Evolutionary conservation across 1,140 invertebrate genomes (phyloP), one percentile per base, ranked within the genome.

Genomic region (Temnothorax curvispinosus): DNA sequence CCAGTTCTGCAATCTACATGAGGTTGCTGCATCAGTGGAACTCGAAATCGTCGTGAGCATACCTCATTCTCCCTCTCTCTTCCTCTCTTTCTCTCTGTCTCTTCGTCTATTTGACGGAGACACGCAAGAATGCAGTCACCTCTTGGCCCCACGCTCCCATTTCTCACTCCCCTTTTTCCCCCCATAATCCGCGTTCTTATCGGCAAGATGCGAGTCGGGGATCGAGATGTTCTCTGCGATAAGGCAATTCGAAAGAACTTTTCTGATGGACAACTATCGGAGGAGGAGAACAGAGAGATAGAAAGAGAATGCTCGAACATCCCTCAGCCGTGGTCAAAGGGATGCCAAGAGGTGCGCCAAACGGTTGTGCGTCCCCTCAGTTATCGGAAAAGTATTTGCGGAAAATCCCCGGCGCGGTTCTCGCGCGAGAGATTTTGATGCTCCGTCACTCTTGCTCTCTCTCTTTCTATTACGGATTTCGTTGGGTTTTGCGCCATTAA

Each of bases 351-450:
- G 5, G 38, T 50, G 47, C 32, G 11, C 60, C 60, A 52, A 77
- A 77, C 32, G 38, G 38, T 11, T 38, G 27, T 52, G 50, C 80
- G 52, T 35, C 65, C 35, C 65, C 65, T 41, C 65, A 11, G 67
- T 44, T 84, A 84, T 84, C 52, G 80, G 80, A 84, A 84, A 84
- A 84, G 80, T 84, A 84, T 84, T 84, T 75, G 41, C 69, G 32
- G 80, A 47, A 84, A 84, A 84, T 84, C 80, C 80, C 21, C 69
- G n/a, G 8, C n/a, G 41, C 44, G 80, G 44, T 32, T 50, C 54
- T 62, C 80, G 54, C n/a, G 38, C 54, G 38, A 41, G 41, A 74
- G 47, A 71, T 81, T 81, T 35, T 56, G 69, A 74, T 84, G 72
- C 74, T 60, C 69, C 80, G 80, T 50, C 69, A 75, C 74, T 74